phyloP scores from a whole-genome alignment of 2,113 vertebrate genomes.

The Tyrannus savana region DNA sequence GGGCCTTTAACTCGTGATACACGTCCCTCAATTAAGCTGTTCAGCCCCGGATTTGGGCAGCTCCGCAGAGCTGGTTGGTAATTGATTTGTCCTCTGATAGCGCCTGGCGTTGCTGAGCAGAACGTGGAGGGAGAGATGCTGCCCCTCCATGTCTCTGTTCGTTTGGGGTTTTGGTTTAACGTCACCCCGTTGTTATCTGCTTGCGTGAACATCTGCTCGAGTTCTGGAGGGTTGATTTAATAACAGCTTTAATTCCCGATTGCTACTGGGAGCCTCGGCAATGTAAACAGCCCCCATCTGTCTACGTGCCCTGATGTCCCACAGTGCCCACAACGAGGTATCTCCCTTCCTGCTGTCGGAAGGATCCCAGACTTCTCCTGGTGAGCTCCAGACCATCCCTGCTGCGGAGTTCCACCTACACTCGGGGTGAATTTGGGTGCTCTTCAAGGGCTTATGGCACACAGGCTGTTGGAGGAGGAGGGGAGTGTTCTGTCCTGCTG shows the following conservation, averaged over 20 bases:
- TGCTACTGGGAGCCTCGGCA: background rate
- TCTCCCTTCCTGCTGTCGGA: background rate
- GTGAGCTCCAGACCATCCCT: background rate
- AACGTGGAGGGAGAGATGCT: background rate
- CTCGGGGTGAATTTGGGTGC: fast-evolving
- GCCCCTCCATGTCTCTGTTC: background rate
- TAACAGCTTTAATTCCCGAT: conserved; percentile 38
- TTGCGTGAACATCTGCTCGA: background rate
- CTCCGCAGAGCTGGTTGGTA: background rate
- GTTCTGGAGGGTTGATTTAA: conserved; percentile 48
- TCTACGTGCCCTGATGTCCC: background rate
- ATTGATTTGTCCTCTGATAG: background rate
- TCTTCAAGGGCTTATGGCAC: background rate
- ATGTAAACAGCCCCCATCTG: conserved; percentile 26
- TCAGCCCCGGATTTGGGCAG: background rate
- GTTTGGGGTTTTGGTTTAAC: conserved; percentile 42
- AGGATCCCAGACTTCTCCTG: background rate
- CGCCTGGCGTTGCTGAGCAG: background rate
- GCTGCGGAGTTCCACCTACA: background rate
- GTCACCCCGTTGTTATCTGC: background rate
- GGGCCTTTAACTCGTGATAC: background rate
- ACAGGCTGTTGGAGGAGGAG: background rate
- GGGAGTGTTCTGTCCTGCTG: background rate
- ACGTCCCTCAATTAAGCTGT: background rate
- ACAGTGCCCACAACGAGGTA: fast-evolving